phyloP scores from a whole-genome alignment of 2,113 vertebrate species.

The Myotis lucifugus region DNA sequence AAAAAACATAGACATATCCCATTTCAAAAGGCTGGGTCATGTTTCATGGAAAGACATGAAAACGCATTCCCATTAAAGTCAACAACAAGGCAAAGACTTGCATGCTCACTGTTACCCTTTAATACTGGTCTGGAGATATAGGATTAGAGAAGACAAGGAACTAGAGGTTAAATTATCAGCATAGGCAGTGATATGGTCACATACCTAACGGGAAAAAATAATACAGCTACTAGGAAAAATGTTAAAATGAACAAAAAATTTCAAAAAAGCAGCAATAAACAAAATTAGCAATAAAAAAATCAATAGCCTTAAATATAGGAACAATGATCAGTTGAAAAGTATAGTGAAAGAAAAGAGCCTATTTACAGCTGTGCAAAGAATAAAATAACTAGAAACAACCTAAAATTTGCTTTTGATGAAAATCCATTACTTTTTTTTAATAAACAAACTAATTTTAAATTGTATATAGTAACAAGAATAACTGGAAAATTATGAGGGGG shows the following conservation, averaged over 20 bases:
- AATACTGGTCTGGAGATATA: not conserved
- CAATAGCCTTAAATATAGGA: not conserved
- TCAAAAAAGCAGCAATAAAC: not conserved
- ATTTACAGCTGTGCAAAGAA: not conserved
- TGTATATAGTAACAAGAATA: not conserved
- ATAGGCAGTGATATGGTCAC: not conserved
- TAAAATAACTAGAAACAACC: slow-evolving; percentile 3
- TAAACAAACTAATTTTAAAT: slow-evolving; percentile 17
- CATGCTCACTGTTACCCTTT: not conserved
- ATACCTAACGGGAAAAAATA: not conserved
- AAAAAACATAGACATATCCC: not conserved
- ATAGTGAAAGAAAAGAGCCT: not conserved
- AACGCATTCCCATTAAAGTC: not conserved
- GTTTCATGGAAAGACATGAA: not conserved
- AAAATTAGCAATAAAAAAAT: slow-evolving; percentile 16
- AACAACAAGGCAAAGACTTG: not conserved
- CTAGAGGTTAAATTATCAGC: not conserved
- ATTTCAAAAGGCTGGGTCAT: not conserved
- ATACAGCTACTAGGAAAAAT: not conserved
- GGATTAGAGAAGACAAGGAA: not conserved
- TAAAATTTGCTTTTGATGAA: slow-evolving; percentile 2
- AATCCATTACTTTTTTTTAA: not conserved
- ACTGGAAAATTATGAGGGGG: not conserved
- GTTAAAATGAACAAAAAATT: not conserved
- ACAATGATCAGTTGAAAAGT: not conserved